These are phyloP conservation scores for Nephrocerus scutellatus DNA, from an alignment of 2,888 invertebrate species.

Conservation along the genomic window DNA sequence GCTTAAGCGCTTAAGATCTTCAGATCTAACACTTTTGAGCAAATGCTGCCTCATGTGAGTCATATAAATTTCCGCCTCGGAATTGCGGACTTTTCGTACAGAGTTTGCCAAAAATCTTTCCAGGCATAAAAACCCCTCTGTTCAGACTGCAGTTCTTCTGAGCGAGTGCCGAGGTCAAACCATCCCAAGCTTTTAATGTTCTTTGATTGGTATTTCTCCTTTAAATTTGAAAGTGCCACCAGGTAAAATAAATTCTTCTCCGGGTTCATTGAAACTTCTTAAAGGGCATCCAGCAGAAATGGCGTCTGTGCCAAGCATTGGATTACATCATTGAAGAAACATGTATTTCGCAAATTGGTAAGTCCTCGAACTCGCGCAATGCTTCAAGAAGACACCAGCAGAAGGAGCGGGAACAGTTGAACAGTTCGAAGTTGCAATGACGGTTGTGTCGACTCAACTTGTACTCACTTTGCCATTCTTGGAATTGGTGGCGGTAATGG, in stretches of 20 bases:
- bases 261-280: conserved; percentile 61
- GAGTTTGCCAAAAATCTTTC: conserved; percentile 57
- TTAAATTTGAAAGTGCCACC: conserved; percentile 60
- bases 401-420: no score
- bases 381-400: no score
- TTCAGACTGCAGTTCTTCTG: conserved; percentile 60
- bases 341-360: conserved; percentile 89
- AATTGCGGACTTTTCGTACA: conserved; percentile 73
- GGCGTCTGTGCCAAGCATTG: conserved; percentile 87
- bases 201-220: conserved; percentile 55
- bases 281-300: conserved; percentile 62
- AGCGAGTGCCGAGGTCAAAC: conserved; percentile 60
- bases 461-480: conserved; percentile 40
- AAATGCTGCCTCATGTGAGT: conserved; percentile 90
- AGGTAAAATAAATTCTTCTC: conserved; percentile 64
- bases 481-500: conserved; percentile 33
- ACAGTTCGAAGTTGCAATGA: no score
- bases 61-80: conserved; percentile 91
- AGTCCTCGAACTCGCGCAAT: conserved; percentile 68
- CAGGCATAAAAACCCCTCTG: conserved; percentile 61
- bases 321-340: conserved; percentile 94
- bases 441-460: conserved; percentile 20
- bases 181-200: conserved; percentile 61
- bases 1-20: conserved; percentile 71
- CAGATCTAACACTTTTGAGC: conserved; percentile 75